Conservation (phyloP, 2,797 vertebrate genomes). For the Trachops cirrhosus region DNA sequence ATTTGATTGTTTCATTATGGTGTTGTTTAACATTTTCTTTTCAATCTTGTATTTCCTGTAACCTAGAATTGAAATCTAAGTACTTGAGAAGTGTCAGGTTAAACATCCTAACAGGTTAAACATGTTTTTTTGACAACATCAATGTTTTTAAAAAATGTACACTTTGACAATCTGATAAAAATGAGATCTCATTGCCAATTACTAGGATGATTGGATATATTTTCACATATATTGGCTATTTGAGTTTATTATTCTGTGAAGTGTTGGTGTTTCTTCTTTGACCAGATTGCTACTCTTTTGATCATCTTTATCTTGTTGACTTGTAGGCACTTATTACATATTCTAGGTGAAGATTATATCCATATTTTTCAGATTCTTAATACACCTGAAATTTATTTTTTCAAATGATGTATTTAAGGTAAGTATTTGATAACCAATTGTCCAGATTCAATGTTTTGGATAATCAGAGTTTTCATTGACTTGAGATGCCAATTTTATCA, state of each 20-base stretch:
- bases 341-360: neutral
- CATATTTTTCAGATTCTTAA: neutral
- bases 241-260: neutral
- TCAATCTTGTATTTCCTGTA: neutral
- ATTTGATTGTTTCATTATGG: neutral
- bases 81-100: neutral
- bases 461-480: neutral
- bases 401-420: neutral
- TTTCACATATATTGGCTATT: conserved; percentile 1
- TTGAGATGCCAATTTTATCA: neutral
- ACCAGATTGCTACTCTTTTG: neutral
- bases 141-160: neutral
- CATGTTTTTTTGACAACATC: neutral
- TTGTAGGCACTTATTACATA: neutral
- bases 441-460: neutral
- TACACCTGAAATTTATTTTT: neutral
- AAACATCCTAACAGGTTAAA: neutral
- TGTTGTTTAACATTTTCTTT: conserved; percentile 4
- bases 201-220: neutral
- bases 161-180: neutral
- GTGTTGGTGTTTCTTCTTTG: neutral
- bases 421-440: neutral
- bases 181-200: neutral
- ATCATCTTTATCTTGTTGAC: neutral
- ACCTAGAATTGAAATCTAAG: neutral